Percentiles rank a stretch among this genome's conserved stretches.
Evolutionary conservation across 2,797 vertebrate species (phyloP).

Genomic region (Clangula hyemalis): DNA sequence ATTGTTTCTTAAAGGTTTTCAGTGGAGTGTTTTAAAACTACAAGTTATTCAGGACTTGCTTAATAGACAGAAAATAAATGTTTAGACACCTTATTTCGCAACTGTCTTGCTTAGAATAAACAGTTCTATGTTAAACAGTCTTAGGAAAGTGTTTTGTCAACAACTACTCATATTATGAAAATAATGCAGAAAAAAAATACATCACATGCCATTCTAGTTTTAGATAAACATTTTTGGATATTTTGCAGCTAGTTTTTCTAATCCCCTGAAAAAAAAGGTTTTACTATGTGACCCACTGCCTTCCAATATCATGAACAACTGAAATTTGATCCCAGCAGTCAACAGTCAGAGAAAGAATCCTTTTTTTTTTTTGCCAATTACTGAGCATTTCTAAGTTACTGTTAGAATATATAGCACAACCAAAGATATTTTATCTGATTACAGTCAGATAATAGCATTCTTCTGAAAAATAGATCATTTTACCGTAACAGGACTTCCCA

Average conservation of each 20-base stretch:
- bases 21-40: not conserved
- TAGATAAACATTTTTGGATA: not conserved
- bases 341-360: too few relatives aligned
- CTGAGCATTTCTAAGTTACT: not conserved
- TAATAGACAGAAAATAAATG: not conserved
- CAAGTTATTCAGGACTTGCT: not conserved
- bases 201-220: not conserved
- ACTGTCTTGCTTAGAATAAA: not conserved
- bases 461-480: not conserved
- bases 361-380: not conserved
- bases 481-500: conserved; percentile 84
- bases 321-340: not conserved
- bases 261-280: not conserved
- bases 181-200: not conserved
- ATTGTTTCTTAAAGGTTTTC: not conserved
- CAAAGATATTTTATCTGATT: not conserved
- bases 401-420: not conserved
- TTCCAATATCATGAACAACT: not conserved
- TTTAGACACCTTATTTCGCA: not conserved
- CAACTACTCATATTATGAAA: not conserved
- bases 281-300: not conserved
- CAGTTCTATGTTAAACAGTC: not conserved
- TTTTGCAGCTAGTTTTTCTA: not conserved
- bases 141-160: not conserved
- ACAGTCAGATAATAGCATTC: not conserved